Base-by-base conservation (phyloP, 1,140 invertebrate genomes). In the Bombus pascuorum region DNA sequence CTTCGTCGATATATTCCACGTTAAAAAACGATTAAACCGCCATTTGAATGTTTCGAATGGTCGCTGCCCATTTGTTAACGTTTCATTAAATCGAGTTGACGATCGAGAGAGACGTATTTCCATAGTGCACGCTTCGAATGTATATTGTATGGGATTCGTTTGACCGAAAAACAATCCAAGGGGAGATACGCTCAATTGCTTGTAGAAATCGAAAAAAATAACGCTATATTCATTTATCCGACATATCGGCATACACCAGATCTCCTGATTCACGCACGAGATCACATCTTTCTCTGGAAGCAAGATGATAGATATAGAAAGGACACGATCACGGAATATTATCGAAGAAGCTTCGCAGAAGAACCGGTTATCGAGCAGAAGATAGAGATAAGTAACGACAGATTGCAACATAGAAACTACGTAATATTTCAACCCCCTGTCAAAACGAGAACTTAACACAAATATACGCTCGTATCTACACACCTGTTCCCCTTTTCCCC, bases 361-460 rank as follows among this genome's bases (percentile, higher is more conserved):
- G 15, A 57, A 66, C 72, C 32, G 28, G 25, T 78, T 53, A 44
- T 78, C 74, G 74, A 44, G 25, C 34, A 28, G 47, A 25, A 39
- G n/a, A 13, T 13, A 13, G 39, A 47, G 39, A 74, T 44, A 76
- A 57, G 34, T 47, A 22, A 47, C 12, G 74, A 77, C 42, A 68
- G 42, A 68, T 68, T 32, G 80, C 42, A 37, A 62, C 70, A 18
- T 13, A 59, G 71, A 66, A 37, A 34, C 37, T 42, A 42, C 74
- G 83, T 74, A 82, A 89, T 89, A 86, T 86, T 82, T 80, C 84
- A 81, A 66, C 37, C 65, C 37, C 62, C 78, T 70, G 79, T 89
- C 87, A 59, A 57, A 68, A 68, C 75, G 83, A 71, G 71, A 79
- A 76, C 82, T 85, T 77, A 87, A 62, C 59, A 62, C 59, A 62